Conservation (phyloP, 1,140 invertebrate species). For the Panulirus ornatus region DNA sequence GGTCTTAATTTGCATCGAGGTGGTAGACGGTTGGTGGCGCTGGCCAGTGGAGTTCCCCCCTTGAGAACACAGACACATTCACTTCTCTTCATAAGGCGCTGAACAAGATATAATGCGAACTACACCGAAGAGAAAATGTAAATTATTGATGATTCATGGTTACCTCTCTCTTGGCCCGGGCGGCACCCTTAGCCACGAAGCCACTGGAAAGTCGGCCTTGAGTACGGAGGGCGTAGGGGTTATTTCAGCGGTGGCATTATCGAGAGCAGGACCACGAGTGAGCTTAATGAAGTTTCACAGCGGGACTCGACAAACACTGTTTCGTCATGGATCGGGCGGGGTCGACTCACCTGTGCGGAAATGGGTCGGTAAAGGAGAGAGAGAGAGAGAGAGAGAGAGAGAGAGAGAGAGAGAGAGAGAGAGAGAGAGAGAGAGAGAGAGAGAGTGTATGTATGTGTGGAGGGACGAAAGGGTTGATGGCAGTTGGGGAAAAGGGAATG, state of each 20-base stretch:
- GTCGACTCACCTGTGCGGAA: slow-evolving; percentile 16
- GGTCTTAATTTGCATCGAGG: too few relatives aligned
- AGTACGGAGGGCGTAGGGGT: not conserved
- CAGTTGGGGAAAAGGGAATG: not conserved
- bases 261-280: not conserved
- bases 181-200: too few relatives aligned
- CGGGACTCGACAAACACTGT: slow-evolving; percentile 34
- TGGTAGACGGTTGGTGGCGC: too few relatives aligned
- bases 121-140: not conserved
- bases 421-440: not conserved
- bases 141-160: slow-evolving; percentile 49
- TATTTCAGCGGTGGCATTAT: not conserved
- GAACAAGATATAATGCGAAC: not conserved
- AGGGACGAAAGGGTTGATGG: not conserved
- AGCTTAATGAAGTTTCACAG: slow-evolving; percentile 42
- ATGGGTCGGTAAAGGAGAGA: not conserved
- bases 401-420: not conserved
- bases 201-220: too few relatives aligned
- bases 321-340: slow-evolving; percentile 13
- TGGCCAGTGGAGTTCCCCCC: too few relatives aligned
- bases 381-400: not conserved
- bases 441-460: not conserved
- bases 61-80: too few relatives aligned
- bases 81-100: not conserved
- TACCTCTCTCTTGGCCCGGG: not conserved